phyloP scores from a whole-genome alignment of 2,113 vertebrate species.

The Eolophus roseicapilla region DNA sequence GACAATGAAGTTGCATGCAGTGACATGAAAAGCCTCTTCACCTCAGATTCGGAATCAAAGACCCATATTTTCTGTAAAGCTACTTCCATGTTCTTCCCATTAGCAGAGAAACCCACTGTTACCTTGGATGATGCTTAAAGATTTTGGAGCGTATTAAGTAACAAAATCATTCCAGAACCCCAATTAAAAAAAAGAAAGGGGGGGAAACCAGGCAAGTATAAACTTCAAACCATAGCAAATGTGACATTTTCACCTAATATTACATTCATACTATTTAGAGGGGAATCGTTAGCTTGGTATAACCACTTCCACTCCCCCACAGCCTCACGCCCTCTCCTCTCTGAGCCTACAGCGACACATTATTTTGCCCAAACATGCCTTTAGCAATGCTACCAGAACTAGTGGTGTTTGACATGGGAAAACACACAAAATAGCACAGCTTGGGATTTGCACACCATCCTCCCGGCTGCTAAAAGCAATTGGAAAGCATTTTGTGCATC shows the following conservation, averaged over 20 bases:
- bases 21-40: slow-evolving; percentile 34
- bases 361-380: neutral
- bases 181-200: neutral
- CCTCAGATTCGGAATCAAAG: slow-evolving; percentile 18
- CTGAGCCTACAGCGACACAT: neutral
- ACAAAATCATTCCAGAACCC: neutral
- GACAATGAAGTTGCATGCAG: slow-evolving; percentile 44
- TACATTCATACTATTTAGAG: neutral
- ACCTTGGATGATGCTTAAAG: neutral
- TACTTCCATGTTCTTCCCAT: slow-evolving; percentile 58
- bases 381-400: neutral
- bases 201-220: neutral
- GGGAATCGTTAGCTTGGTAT: neutral
- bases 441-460: neutral
- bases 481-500: slow-evolving; percentile 48
- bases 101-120: neutral
- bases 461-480: slow-evolving; percentile 24
- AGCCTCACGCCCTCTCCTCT: neutral
- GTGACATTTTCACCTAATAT: neutral
- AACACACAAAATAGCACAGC: neutral
- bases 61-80: slow-evolving; percentile 14
- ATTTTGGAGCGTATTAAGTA: neutral
- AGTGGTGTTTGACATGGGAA: neutral
- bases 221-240: neutral
- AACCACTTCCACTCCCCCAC: neutral